These are phyloP conservation scores for Eupleurogrammus muticus DNA, from an alignment of 2,797 vertebrate species.

Conservation along the genomic window DNA sequence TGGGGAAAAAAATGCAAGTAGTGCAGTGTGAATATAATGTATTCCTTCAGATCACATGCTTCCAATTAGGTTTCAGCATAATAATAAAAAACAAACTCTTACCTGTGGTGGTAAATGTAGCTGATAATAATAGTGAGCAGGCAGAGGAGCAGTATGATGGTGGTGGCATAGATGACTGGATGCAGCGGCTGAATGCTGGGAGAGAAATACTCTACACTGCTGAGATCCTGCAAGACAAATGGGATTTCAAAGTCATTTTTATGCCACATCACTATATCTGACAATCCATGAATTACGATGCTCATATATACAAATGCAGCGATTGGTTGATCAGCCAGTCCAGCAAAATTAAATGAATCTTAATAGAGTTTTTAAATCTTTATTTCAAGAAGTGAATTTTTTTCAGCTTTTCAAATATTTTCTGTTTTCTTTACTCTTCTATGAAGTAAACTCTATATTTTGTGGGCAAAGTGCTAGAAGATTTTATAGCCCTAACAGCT, in stretches of 20 bases:
- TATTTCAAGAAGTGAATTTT: too few relatives aligned
- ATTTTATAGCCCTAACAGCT: too few relatives aligned
- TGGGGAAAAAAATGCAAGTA: neutral
- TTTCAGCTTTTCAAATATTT: too few relatives aligned
- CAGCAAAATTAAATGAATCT: too few relatives aligned
- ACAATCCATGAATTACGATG: neutral
- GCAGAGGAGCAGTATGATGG: conserved; percentile 88
- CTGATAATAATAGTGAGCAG: conserved; percentile 89
- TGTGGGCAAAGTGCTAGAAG: too few relatives aligned
- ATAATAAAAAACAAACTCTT: conserved; percentile 28
- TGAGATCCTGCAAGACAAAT: conserved; percentile 87
- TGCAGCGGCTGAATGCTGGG: conserved; percentile 89
- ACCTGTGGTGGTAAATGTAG: conserved; percentile 96
- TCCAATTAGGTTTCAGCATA: too few relatives aligned
- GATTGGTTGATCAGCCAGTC: neutral
- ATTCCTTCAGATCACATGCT: neutral
- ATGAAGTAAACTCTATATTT: too few relatives aligned
- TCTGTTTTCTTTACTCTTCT: too few relatives aligned
- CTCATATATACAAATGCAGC: neutral
- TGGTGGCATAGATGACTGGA: conserved; percentile 93
- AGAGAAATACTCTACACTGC: conserved; percentile 86
- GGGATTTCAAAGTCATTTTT: neutral
- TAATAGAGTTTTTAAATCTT: too few relatives aligned
- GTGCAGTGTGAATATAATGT: neutral
- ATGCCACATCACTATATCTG: neutral